These are phyloP conservation scores for Stomorhina lunata DNA, from an alignment of 2,888 invertebrate genomes.

Conservation along the genomic window DNA sequence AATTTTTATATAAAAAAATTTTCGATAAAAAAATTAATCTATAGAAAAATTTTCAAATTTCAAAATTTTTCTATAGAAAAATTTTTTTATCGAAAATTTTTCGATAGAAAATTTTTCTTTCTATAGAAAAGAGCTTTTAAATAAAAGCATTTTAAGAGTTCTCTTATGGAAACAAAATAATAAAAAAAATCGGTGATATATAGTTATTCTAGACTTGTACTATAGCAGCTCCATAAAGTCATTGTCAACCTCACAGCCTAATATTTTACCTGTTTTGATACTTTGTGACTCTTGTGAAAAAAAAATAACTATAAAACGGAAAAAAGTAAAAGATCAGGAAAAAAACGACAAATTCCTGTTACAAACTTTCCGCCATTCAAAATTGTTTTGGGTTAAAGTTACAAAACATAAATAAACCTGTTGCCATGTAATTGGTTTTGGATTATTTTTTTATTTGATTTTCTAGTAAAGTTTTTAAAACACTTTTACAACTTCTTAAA, in stretches of 20 bases:
- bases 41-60: no score
- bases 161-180: not conserved
- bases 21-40: no score
- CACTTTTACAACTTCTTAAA: not conserved
- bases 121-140: no score
- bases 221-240: not conserved
- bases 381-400: slow-evolving; percentile 55
- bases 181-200: not conserved
- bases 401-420: slow-evolving; percentile 60
- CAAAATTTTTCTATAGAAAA: no score
- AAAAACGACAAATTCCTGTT: slow-evolving; percentile 25
- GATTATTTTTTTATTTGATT: not conserved
- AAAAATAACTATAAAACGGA: not conserved
- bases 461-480: not conserved
- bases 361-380: slow-evolving; percentile 54
- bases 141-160: not conserved
- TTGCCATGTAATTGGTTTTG: slow-evolving; percentile 55
- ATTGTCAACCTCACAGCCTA: not conserved
- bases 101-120: no score
- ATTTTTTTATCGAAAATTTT: no score
- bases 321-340: not conserved
- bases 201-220: not conserved
- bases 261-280: not conserved
- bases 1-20: no score
- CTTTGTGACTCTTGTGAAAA: slow-evolving; percentile 1